These are phyloP conservation scores for Leptopilina clavipes DNA, from an alignment of 1,140 invertebrate genomes.

Conservation along the genomic window DNA sequence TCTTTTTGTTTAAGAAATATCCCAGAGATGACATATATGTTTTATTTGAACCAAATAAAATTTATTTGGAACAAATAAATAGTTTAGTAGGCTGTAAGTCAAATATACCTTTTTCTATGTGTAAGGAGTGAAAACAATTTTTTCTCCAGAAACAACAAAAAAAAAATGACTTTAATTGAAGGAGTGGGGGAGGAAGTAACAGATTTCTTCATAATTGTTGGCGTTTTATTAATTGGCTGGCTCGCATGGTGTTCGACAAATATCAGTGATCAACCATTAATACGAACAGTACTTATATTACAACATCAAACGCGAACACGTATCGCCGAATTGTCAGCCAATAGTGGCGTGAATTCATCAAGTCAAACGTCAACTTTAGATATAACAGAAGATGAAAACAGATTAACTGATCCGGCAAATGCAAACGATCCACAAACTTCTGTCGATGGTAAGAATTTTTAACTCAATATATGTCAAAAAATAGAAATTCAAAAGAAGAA, in stretches of 20 bases:
- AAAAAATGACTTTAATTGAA: conserved; percentile 83
- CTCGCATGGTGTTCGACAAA: conserved; percentile 85
- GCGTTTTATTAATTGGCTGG: conserved; percentile 78
- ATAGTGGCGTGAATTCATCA: conserved; percentile 43
- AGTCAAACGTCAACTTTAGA: conserved; percentile 52
- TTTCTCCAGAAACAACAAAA: conserved; percentile 14
- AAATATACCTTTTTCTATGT: no score
- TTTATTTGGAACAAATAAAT: no score
- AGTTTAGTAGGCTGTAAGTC: no score
- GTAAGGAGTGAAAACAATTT: not conserved
- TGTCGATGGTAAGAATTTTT: conserved; percentile 48
- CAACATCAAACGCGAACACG: conserved; percentile 67
- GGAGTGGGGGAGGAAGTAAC: conserved; percentile 89
- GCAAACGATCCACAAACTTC: conserved; percentile 59
- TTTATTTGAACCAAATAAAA: no score
- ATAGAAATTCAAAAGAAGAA: no score
- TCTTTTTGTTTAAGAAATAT: no score
- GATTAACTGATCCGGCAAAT: conserved; percentile 49
- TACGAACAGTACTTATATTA: conserved; percentile 75
- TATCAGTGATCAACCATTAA: conserved; percentile 73
- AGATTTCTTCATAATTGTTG: conserved; percentile 80
- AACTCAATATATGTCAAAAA: no score
- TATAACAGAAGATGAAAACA: conserved; percentile 53
- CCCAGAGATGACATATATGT: no score
- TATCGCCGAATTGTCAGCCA: conserved; percentile 62